Percentiles rank a stretch among this genome's conserved stretches.
Evolutionary conservation across 2,888 invertebrate species (phyloP).

Genomic region (Crocallis elinguaria): DNA sequence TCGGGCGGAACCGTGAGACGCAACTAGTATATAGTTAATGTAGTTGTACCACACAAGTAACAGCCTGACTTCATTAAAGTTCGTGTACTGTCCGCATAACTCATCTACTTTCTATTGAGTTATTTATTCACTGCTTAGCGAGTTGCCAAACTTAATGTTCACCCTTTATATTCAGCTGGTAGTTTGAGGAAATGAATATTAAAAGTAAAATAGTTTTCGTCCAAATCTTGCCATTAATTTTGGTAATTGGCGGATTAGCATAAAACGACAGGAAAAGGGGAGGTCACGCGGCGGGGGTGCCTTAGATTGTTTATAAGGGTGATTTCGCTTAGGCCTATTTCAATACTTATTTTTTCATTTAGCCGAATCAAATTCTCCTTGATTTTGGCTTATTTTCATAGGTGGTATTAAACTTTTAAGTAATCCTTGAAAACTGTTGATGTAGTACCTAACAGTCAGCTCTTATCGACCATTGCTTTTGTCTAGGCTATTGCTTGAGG

Average conservation of each 20-base stretch:
- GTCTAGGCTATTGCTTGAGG: too few species aligned
- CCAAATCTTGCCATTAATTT: constrained; percentile 20
- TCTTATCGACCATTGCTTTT: too few species aligned
- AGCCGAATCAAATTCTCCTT: too few species aligned
- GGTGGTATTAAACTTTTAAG: too few species aligned
- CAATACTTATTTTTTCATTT: too few species aligned
- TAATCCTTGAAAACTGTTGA: too few species aligned
- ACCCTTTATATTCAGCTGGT: constrained; percentile 35
- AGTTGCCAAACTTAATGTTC: constrained; percentile 61
- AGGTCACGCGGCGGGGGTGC: not conserved
- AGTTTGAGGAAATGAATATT: constrained; percentile 20
- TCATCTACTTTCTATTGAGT: constrained; percentile 64
- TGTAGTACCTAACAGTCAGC: too few species aligned
- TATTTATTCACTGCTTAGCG: constrained; percentile 74
- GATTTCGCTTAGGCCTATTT: not conserved
- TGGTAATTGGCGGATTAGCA: constrained; percentile 23
- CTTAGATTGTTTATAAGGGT: constrained; percentile 6
- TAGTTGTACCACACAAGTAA: constrained; percentile 41
- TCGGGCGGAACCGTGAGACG: too few species aligned
- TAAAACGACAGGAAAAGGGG: constrained; percentile 15
- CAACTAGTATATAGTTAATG: not conserved
- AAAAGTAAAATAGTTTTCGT: constrained; percentile 24
- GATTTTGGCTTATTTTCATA: too few species aligned
- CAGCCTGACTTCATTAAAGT: constrained; percentile 40
- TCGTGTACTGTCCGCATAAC: constrained; percentile 65